Evolutionary conservation across 2,888 invertebrate genomes (phyloP), one percentile per base, ranked within the genome.

Genomic region (Argyresthia goedartella): DNA sequence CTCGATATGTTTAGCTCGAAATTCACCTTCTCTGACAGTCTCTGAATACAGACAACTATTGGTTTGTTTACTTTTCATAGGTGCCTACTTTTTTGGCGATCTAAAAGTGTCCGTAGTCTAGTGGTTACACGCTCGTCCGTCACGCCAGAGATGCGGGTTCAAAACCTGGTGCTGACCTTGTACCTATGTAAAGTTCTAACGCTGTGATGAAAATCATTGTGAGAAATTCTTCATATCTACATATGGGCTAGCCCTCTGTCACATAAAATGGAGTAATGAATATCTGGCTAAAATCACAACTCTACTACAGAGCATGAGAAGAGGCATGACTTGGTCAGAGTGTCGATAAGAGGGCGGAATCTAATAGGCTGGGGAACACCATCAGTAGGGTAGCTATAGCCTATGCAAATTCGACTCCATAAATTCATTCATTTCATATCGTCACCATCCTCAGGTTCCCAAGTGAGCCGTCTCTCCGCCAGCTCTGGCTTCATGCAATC

Each of bases 401-500:
- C n/a, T n/a, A n/a, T n/a, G n/a, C n/a, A n/a, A n/a, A n/a, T n/a
- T n/a, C n/a, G n/a, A n/a, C n/a, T 9, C 14, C 44, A 3, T 2
- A 44, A 10, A 44, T 3, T 4, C 13, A 9, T 13, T 2, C 1
- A 8, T 4, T 8, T 15, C 44, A 44, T 14, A 44, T 14, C 1
- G 10, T 48, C 34, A 10, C 49, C 10, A 1, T 39, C 7, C 13
- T 2, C 59, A 84, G 84, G 0, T 77, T 81, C 44, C 84, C 84
- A 0, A 70, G 62, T 0, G 73, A 75, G 35, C 54, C 62, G 0
- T 51, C 59, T 0, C 60, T 73, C 1, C 71, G 77, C 0, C 49
- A 59, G 1, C 60, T 71, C 1, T 84, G 84, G 84, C 58, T 80
- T 4, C 66, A 63, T 16, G 76, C 77, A 0, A 56, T 84, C 0